Base-by-base conservation (phyloP, 1,140 invertebrate species). In the Trachelipus rathkii region DNA sequence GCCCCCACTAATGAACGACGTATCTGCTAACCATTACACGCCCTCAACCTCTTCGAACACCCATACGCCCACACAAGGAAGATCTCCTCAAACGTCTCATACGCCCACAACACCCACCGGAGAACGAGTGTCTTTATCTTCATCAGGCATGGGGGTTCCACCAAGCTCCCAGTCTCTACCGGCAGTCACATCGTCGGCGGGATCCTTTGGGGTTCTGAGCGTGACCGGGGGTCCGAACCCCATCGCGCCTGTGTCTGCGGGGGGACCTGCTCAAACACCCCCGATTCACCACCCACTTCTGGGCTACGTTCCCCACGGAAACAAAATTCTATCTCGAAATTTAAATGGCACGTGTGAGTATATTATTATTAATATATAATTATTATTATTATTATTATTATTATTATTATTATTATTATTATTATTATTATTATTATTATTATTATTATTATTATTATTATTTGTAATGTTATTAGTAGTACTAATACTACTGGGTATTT, bases 271-370 rank as follows among this genome's bases (percentile, higher is more conserved):
- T 15, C 50, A 60, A 60, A 60, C 50, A 13, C 50, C 50, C 19
- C 50, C 50, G 15, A 46, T 68, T 2, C 79, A 77, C 44, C 79
- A 80, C 66, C 79, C 79, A 6, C 79, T 78, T 8, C 76, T 80
- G 15, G 79, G 79, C 13, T 80, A 80, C 74, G 77, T 80, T 50
- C 67, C 69, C 46, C 75, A 79, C 74, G 81, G 84, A 11, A 84
- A 84, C 71, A 86, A 85, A 81, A 87, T 87, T 74, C 82, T 87
- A 78, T 85, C 86, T 76, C 84, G 86, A 76, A 87, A 87, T 80
- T 84, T 85, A 82, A 87, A 87, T 81, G 86, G 86, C 82, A 87
- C 86, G 77, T 82, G 86, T 87, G 83, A 87, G 86, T 85, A 80
- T 50, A n/a, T 19, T 24, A 15, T 19, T n/a, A 60, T 60, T 60